These are phyloP conservation scores for Amazonetta brasiliensis DNA, from an alignment of 2,797 vertebrate species.

Conservation along the genomic window DNA sequence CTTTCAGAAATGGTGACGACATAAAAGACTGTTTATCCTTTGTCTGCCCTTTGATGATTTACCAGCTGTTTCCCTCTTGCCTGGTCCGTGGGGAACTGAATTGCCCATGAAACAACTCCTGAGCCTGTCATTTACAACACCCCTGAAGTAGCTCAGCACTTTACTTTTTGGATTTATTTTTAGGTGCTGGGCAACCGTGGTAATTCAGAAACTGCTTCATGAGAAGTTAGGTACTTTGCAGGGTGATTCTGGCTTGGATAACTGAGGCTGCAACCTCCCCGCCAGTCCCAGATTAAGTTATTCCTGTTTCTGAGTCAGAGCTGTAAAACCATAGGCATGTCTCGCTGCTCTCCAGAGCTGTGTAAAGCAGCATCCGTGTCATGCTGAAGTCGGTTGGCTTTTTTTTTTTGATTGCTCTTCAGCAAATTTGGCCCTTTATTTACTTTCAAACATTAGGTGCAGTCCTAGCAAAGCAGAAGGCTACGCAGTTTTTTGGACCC, in stretches of 20 bases:
- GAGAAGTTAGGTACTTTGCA: not conserved
- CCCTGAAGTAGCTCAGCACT: not conserved
- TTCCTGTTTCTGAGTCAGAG: not conserved
- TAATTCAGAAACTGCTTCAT: not conserved
- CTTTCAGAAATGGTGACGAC: not conserved
- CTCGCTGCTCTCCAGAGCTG: not conserved
- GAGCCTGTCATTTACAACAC: not conserved
- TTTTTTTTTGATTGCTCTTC: not conserved
- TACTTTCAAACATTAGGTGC: rapidly evolving
- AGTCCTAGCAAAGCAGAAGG: not conserved
- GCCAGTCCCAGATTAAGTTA: not conserved
- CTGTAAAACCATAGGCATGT: not conserved
- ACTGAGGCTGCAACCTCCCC: not conserved
- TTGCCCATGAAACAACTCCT: not conserved
- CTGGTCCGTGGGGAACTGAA: not conserved
- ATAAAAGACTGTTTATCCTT: not conserved
- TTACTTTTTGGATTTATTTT: not conserved
- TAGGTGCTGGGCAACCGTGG: not conserved
- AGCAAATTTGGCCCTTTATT: not conserved
- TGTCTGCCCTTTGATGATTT: slow-evolving; percentile 1
- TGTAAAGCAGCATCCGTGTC: not conserved
- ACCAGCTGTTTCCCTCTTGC: not conserved
- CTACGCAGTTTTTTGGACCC: not conserved
- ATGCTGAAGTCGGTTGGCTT: not conserved
- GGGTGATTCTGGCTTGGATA: not conserved